A percentile compares a stretch with the other conserved stretches of the same genome.
Conservation (phyloP, 2,113 vertebrate species). For the Microcebus ravelobensis region DNA sequence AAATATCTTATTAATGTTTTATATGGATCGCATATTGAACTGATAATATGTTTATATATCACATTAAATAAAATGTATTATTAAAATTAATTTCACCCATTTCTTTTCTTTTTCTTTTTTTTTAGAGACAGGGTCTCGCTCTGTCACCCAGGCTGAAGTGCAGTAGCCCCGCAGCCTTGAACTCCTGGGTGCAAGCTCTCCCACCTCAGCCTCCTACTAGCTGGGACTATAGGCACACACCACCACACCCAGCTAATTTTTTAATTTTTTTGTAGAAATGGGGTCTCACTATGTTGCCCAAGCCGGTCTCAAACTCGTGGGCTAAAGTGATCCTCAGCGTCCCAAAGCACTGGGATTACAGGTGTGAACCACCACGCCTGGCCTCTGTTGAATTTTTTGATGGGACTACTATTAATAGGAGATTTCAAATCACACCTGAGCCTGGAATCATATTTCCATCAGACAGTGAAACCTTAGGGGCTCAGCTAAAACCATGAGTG, state of each 20-base stretch:
- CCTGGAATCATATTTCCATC: not conserved
- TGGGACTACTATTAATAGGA: not conserved
- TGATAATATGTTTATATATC: not conserved
- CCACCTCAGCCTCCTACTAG: not conserved
- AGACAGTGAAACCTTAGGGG: not conserved
- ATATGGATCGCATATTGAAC: not conserved
- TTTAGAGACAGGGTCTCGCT: not conserved
- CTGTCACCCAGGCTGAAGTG: not conserved
- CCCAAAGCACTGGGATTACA: not conserved
- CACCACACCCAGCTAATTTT: too few relatives aligned
- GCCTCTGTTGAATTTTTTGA: not conserved
- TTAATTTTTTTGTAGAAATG: too few relatives aligned
- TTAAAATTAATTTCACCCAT: not conserved
- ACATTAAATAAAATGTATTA: not conserved
- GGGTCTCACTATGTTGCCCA: too few relatives aligned
- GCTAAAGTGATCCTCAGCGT: not conserved
- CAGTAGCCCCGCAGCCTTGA: not conserved
- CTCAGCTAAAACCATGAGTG: not conserved
- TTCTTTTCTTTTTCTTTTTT: not conserved
- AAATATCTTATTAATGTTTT: not conserved
- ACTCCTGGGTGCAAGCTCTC: not conserved
- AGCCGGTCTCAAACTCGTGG: too few relatives aligned
- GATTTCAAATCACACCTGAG: not conserved
- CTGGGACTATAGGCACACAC: too few relatives aligned
- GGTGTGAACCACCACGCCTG: fast-evolving